Evolutionary conservation across 2,888 invertebrate genomes (phyloP).

Genomic region (Pegoplata infirma): DNA sequence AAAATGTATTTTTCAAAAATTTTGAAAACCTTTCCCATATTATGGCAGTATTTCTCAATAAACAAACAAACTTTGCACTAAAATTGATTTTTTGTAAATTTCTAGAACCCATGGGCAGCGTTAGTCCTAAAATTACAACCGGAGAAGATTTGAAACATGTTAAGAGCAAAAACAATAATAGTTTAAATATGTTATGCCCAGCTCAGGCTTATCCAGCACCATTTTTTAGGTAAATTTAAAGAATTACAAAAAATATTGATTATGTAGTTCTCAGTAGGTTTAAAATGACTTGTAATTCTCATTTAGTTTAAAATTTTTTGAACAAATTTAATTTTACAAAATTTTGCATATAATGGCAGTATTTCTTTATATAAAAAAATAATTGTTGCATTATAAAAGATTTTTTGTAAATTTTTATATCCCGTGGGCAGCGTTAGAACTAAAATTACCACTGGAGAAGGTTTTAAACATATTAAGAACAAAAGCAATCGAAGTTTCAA

Average conservation of each 20-base stretch:
- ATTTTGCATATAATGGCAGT: slow-evolving; percentile 65
- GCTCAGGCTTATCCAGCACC: slow-evolving; percentile 85
- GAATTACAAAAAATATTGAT: too few species aligned
- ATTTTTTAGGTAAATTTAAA: slow-evolving; percentile 80
- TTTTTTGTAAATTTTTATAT: slow-evolving; percentile 65
- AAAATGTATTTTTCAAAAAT: not conserved
- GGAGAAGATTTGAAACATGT: slow-evolving; percentile 81
- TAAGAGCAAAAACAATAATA: slow-evolving; percentile 77
- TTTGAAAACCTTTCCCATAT: not conserved
- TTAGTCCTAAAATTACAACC: slow-evolving; percentile 83
- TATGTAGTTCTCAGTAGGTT: too few species aligned
- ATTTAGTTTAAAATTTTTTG: not conserved
- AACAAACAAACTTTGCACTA: not conserved
- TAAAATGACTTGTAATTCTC: too few species aligned
- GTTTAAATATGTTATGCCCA: slow-evolving; percentile 83
- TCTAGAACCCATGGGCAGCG: slow-evolving; percentile 78
- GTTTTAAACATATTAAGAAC: slow-evolving; percentile 79
- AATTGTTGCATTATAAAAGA: not conserved
- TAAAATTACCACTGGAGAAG: slow-evolving; percentile 85
- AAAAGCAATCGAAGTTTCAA: slow-evolving; percentile 79
- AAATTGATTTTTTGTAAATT: not conserved
- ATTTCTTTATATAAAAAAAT: not conserved
- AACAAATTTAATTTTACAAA: not conserved
- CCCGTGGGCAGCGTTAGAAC: slow-evolving; percentile 79
- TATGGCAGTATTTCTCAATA: slow-evolving; percentile 65